Percentiles rank a stretch among this genome's conserved stretches.
These are phyloP conservation scores for Acanthurus tractus DNA, from an alignment of 2,797 vertebrate genomes.

Conservation along the genomic window DNA sequence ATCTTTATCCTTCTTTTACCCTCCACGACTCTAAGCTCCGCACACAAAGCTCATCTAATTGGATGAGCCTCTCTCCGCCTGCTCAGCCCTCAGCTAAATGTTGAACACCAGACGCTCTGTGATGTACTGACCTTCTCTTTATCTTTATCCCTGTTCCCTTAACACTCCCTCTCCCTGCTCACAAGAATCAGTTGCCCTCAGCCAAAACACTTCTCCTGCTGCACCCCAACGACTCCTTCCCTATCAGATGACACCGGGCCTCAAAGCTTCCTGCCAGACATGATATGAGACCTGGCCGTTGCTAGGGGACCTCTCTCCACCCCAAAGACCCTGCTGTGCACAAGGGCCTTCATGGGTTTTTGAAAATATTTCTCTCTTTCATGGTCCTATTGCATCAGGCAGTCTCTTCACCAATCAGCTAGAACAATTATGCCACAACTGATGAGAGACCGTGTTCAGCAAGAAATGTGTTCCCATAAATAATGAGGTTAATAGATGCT, in stretches of 20 bases:
- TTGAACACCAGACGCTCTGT: slow-evolving; percentile 52
- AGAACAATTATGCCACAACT: slow-evolving; percentile 9
- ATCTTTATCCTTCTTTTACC: slow-evolving; percentile 62
- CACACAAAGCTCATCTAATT: slow-evolving; percentile 76
- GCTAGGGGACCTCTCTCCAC: slow-evolving; percentile 63
- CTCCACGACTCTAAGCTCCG: slow-evolving; percentile 56
- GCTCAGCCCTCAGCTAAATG: slow-evolving; percentile 40
- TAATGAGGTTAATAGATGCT: slow-evolving; percentile 27
- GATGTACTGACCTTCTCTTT: slow-evolving; percentile 70
- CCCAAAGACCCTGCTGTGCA: slow-evolving; percentile 44
- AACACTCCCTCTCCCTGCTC: slow-evolving; percentile 45
- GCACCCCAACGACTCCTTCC: slow-evolving; percentile 51
- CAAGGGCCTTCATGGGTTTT: slow-evolving; percentile 41
- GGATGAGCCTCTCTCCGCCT: slow-evolving; percentile 62
- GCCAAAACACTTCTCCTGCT: slow-evolving; percentile 69
- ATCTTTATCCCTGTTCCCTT: slow-evolving; percentile 60
- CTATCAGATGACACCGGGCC: slow-evolving; percentile 81
- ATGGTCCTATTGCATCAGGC: slow-evolving; percentile 34
- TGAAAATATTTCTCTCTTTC: slow-evolving; percentile 57
- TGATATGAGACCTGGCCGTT: slow-evolving; percentile 78
- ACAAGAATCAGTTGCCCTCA: slow-evolving; percentile 46
- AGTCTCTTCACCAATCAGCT: slow-evolving; percentile 24
- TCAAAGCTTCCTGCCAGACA: slow-evolving; percentile 74
- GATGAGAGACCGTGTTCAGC: slow-evolving; percentile 6
- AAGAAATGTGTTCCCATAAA: slow-evolving; percentile 10